These are phyloP conservation scores for Pantherophis guttatus DNA, from an alignment of 2,113 vertebrate species.

Conservation along the genomic window DNA sequence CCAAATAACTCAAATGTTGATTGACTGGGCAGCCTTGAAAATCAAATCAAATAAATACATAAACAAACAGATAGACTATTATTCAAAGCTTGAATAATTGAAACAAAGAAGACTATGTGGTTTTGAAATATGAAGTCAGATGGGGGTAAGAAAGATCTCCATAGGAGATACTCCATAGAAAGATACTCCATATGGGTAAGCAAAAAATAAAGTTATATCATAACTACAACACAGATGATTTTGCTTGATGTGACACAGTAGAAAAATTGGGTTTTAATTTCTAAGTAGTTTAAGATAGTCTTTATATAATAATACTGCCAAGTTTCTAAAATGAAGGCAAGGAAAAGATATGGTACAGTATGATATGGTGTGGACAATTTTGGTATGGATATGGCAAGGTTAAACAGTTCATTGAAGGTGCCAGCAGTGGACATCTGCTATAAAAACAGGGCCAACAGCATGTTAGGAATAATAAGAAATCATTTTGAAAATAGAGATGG, in stretches of 20 bases:
- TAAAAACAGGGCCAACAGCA: not conserved
- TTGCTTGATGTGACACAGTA: not conserved
- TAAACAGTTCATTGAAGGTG: not conserved
- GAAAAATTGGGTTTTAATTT: not conserved
- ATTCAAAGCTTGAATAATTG: not conserved
- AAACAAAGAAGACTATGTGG: not conserved
- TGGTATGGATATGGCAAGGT: not conserved
- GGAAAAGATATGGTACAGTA: not conserved
- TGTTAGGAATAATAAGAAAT: not conserved
- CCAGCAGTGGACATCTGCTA: not conserved
- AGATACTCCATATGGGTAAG: not conserved
- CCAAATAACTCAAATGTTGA: not conserved
- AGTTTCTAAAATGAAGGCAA: not conserved
- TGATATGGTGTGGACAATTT: not conserved
- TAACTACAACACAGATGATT: not conserved
- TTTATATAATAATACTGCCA: not conserved
- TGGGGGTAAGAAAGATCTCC: not conserved
- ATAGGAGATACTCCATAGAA: not conserved
- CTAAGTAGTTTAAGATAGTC: not conserved
- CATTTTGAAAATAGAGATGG: not conserved
- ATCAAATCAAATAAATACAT: not conserved
- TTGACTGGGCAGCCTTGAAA: not conserved
- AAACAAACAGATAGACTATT: not conserved
- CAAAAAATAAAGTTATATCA: not conserved
- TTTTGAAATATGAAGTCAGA: not conserved